Conservation (phyloP, 1,140 invertebrate species). For the Gryllus bimaculatus region DNA sequence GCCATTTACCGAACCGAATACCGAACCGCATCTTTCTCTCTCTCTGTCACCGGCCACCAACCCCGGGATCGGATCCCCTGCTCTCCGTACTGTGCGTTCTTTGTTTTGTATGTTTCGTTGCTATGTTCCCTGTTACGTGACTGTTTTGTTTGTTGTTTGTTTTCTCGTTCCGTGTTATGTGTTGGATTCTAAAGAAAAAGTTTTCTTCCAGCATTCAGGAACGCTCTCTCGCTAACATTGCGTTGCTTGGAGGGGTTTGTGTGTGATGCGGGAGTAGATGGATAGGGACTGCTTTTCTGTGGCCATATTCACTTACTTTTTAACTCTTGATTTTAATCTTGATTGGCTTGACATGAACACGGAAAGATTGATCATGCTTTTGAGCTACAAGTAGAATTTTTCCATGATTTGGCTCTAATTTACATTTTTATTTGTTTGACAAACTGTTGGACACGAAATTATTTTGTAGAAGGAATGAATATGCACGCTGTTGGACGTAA, state of each 20-base stretch:
- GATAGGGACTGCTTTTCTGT: not conserved
- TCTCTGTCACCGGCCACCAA: not conserved
- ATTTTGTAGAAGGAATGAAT: not conserved
- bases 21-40: not conserved
- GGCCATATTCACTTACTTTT: not conserved
- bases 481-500: not conserved
- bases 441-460: not conserved
- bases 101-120: conserved; percentile 2
- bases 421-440: not conserved
- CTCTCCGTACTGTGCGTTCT: not conserved
- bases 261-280: not conserved
- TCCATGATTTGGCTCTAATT: not conserved
- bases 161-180: conserved; percentile 2
- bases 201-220: not conserved
- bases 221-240: conserved; percentile 1
- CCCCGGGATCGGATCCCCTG: not conserved
- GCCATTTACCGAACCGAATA: conserved; percentile 27
- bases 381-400: not conserved
- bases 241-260: not conserved
- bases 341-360: not conserved
- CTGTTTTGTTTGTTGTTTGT: not conserved
- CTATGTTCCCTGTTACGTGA: not conserved
- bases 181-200: not conserved
- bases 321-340: not conserved
- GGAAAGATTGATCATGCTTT: not conserved